Percentiles rank a stretch among this genome's conserved stretches.
These are phyloP conservation scores for Zaprionus africanus DNA, from an alignment of 1,140 invertebrate species.

Conservation along the genomic window DNA sequence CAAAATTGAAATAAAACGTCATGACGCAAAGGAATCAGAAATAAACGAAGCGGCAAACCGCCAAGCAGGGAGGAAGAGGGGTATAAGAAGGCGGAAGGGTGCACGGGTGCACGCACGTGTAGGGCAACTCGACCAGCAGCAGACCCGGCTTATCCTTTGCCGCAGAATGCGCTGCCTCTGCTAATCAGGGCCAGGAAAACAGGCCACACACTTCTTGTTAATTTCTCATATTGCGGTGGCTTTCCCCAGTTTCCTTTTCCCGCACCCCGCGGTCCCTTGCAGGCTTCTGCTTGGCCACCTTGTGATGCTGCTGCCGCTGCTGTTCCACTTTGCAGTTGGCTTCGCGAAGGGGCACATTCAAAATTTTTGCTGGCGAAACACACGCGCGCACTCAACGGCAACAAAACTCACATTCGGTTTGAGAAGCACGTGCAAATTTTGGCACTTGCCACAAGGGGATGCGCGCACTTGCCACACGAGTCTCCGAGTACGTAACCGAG, in stretches of 20 bases:
- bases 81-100: background rate
- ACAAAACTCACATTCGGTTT: constrained; percentile 44
- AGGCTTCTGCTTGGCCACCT: background rate
- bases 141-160: constrained; percentile 33
- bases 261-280: background rate
- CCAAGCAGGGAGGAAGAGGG: background rate
- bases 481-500: constrained; percentile 4
- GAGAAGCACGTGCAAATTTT: constrained; percentile 56
- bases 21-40: constrained; percentile 19
- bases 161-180: background rate
- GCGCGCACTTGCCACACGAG: constrained; percentile 26
- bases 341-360: constrained; percentile 40
- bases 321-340: constrained; percentile 12
- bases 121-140: constrained; percentile 4
- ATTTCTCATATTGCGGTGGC: constrained; percentile 40
- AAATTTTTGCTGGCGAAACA: constrained; percentile 40
- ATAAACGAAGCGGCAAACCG: constrained; percentile 42
- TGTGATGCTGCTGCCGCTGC: background rate
- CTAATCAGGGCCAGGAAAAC: constrained; percentile 27
- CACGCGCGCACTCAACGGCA: constrained; percentile 46
- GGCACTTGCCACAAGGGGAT: constrained; percentile 20
- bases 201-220: constrained; percentile 37
- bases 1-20: constrained; percentile 52
- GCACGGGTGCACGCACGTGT: constrained; percentile 11
- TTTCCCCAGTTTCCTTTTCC: background rate